Base-by-base conservation (phyloP, 1,140 invertebrate species). In the Pachypeltis micranthus region DNA sequence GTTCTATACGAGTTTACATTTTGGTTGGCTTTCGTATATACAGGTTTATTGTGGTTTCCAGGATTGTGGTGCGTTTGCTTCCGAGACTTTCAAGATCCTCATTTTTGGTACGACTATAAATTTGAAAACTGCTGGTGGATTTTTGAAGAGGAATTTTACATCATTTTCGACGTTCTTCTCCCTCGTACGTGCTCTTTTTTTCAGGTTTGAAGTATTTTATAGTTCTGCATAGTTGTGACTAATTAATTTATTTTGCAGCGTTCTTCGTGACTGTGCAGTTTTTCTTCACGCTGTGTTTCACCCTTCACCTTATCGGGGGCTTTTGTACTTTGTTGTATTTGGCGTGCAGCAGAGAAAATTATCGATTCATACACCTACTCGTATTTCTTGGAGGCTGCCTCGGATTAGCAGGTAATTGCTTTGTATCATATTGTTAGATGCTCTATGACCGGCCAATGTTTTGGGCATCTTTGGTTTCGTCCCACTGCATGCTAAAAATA, bases 21-120 rank as follows among this genome's bases (percentile, higher is more conserved):
- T 64, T 25, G 60, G 55, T 67, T 57, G 7, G 14, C 58, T 39
- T 63, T 21, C 27, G 44, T n/a, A n/a, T n/a, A n/a, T n/a, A n/a
- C n/a, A n/a, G n/a, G n/a, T n/a, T n/a, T n/a, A n/a, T n/a, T n/a
- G n/a, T 61, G 16, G 21, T 58, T 63, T 81, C 44, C 72, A 91
- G 93, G 93, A 54, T 76, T 96, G n/a, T 96, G 93, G 93, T 83
- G 91, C 73, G 90, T 93, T 0, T 96, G 93, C 73, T 91, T 96
- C 66, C 80, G 85, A 68, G 80, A 85, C 28, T 93, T 93, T 72
- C 79, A 85, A 74, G 90, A 93, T 70, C 81, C 85, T 10, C 78
- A 81, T 65, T 88, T 91, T 72, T 82, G 85, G 68, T 90, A 88
- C 70, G 91, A 93, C 66, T 85, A 81, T 2, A 75, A 78, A 58